Conservation (phyloP, 1,140 invertebrate species). For the Condylostylus longicornis region DNA sequence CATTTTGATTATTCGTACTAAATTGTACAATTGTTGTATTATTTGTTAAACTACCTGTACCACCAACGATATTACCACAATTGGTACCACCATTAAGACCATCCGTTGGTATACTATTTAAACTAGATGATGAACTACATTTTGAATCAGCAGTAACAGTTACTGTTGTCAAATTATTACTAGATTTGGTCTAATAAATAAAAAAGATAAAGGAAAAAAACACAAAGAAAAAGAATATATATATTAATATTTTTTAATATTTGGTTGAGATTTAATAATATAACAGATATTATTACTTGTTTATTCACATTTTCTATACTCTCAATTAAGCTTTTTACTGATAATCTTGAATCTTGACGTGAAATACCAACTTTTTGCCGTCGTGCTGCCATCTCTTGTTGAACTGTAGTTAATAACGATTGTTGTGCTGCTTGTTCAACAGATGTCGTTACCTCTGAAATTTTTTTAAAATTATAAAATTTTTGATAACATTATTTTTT, state of each 20-base stretch:
- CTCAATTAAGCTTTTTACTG: slow-evolving; percentile 77
- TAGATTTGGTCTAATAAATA: too few species aligned
- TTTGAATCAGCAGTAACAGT: slow-evolving; percentile 24
- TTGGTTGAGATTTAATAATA: background rate
- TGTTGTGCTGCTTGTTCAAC: slow-evolving; percentile 37
- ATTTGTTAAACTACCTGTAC: slow-evolving; percentile 1
- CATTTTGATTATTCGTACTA: too few species aligned
- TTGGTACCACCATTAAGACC: background rate
- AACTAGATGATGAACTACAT: slow-evolving; percentile 34
- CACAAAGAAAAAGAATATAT: too few species aligned
- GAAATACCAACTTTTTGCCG: slow-evolving; percentile 38
- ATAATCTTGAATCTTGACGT: slow-evolving; percentile 62
- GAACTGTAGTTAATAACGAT: slow-evolving; percentile 37
- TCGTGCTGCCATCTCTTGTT: slow-evolving; percentile 41
- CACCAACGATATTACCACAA: too few species aligned
- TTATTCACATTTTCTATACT: slow-evolving; percentile 80
- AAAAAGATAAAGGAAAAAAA: too few species aligned
- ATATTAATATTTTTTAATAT: background rate
- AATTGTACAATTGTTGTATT: too few species aligned
- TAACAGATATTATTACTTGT: slow-evolving; percentile 47
- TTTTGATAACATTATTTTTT: background rate
- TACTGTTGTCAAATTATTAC: too few species aligned
- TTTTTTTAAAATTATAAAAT: background rate
- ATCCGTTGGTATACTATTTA: slow-evolving; percentile 28
- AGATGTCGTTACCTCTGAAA: too few species aligned